Evolutionary conservation across 2,113 vertebrate genomes (phyloP).

Genomic region (Myanophis thanlyinensis): DNA sequence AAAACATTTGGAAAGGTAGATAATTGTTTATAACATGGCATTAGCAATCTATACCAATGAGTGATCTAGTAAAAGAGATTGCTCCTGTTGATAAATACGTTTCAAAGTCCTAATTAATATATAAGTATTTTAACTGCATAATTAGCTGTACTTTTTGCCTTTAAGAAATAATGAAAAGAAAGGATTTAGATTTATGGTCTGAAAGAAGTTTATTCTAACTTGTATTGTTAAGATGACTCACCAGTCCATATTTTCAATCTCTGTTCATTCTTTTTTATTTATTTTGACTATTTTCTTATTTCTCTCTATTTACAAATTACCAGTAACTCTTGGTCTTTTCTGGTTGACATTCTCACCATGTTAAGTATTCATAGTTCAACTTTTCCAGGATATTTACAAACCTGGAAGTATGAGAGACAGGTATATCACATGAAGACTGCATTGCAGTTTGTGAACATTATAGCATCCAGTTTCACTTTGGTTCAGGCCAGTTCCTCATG

Average conservation of each 20-base stretch:
- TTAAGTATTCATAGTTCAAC: neutral
- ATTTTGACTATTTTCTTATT: neutral
- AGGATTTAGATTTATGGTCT: neutral
- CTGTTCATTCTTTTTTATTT: neutral
- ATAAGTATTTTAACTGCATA: constrained; percentile 6
- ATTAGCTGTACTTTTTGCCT: constrained; percentile 20
- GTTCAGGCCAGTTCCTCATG: neutral
- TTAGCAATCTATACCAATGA: neutral
- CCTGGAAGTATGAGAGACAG: neutral
- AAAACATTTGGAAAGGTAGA: neutral
- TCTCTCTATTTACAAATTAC: neutral
- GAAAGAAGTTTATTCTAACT: neutral
- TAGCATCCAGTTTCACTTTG: neutral
- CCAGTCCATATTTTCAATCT: neutral
- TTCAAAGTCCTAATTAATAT: constrained; percentile 14
- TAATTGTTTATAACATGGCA: neutral
- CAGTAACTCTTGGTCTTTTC: neutral
- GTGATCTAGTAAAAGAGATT: neutral
- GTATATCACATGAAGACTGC: neutral
- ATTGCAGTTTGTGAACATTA: neutral
- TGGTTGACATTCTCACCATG: neutral
- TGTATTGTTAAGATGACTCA: neutral
- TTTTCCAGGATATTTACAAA: neutral
- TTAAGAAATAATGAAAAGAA: constrained; percentile 10
- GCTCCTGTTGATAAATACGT: neutral